Evolutionary conservation across 2,888 invertebrate genomes (phyloP), one percentile per base, ranked within the genome.

Genomic region (Dichetophora obliterata): DNA sequence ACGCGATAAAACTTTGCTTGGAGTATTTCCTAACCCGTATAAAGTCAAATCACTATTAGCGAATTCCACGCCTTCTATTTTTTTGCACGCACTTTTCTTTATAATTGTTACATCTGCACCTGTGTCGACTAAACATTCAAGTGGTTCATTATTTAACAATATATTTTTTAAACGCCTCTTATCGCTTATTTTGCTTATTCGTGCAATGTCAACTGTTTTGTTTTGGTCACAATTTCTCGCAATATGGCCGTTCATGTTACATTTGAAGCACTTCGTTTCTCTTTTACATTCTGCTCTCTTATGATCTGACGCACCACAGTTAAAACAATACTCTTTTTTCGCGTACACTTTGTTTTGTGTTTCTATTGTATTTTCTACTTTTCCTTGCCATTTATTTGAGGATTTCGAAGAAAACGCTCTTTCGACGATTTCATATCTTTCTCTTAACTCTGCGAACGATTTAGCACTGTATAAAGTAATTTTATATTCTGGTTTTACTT

Each of bases 51-150:
- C 34, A 9, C 63, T 34, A 6, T 34, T 16, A 24, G 34, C 63
- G 11, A n/a, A 1, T n/a, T 31, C 14, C 8, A 50, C n/a, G n/a
- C 22, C n/a, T 27, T 22, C 50, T 61, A 31, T 37, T 8, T 1
- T 6, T 48, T 76, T 63, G 19, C 16, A 48, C 31, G 16, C 9
- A 24, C 52, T 22, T 34, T 70, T 63, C 14, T 14, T 71, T 54
- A 71, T 8, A 70, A 70, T 70, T 61, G 70, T 63, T n/a, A 73
- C 31, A n/a, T 73, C 63, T 8, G 59, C 16, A 9, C 59, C 59
- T 9, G 59, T 72, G 52, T 50, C 69, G 2, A 69, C 27, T 27
- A 69, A 37, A 6, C 69, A 19, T 6, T 52, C 8, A 8, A 37
- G 4, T 37, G 5, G 4, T 6, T 6, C 8, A 6, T 69, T 27